phyloP scores from a whole-genome alignment of 2,113 vertebrate genomes.

The Elephas maximus region DNA sequence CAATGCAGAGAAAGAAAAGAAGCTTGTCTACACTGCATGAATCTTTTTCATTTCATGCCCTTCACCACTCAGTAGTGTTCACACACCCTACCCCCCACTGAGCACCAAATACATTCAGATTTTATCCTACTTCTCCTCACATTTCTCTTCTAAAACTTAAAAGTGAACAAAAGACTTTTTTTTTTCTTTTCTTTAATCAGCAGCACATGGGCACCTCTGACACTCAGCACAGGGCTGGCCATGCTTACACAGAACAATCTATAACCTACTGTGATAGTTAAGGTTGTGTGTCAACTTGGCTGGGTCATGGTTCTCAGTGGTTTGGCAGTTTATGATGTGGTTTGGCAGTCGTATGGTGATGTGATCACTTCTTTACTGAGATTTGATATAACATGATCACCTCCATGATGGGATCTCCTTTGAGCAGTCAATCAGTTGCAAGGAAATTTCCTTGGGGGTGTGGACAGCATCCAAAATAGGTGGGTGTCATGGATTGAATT shows the following conservation, averaged over 20 bases:
- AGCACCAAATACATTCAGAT: background rate
- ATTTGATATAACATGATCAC: too few relatives aligned
- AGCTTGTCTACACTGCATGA: background rate
- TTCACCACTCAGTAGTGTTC: background rate
- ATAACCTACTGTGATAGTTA: too few relatives aligned
- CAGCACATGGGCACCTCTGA: background rate
- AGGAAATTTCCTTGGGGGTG: too few relatives aligned
- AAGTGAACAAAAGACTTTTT: background rate
- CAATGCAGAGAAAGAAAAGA: background rate
- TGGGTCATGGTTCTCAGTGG: too few relatives aligned
- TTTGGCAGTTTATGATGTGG: too few relatives aligned
- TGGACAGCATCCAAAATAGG: too few relatives aligned
- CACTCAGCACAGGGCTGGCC: background rate
- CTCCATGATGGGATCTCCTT: too few relatives aligned
- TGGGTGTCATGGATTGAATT: too few relatives aligned
- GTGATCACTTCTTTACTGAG: too few relatives aligned
- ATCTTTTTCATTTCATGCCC: background rate
- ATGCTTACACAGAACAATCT: background rate
- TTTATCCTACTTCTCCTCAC: background rate
- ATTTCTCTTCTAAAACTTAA: background rate
- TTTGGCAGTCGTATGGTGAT: too few relatives aligned
- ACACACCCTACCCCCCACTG: rapidly evolving
- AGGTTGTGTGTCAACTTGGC: too few relatives aligned
- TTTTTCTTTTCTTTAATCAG: background rate
- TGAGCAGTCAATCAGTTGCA: too few relatives aligned